Percentiles rank a stretch among this genome's conserved stretches.
These are phyloP conservation scores for Dermatophagoides farinae DNA, from an alignment of 1,140 invertebrate genomes.

Conservation along the genomic window DNA sequence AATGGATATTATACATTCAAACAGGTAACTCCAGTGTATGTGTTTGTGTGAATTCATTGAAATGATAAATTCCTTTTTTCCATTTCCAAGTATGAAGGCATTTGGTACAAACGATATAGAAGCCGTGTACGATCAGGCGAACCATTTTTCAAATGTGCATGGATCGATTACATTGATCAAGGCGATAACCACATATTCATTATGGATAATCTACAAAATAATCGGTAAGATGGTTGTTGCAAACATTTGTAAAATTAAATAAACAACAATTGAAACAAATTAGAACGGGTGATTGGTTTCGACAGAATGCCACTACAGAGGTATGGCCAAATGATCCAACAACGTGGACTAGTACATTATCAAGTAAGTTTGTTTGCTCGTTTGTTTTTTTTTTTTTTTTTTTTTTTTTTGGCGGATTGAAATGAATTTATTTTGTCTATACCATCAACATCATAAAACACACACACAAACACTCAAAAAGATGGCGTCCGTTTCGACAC, in stretches of 20 bases:
- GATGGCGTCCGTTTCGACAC: slow-evolving; percentile 7
- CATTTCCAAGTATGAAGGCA: neutral
- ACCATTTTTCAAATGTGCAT: slow-evolving; percentile 9
- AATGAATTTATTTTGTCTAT: no score
- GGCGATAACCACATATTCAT: neutral
- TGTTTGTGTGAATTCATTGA: neutral
- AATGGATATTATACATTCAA: neutral
- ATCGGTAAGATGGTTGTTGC: neutral
- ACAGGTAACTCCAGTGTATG: neutral
- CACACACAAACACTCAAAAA: neutral
- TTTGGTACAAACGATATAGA: slow-evolving; percentile 7
- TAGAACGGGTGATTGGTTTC: slow-evolving; percentile 1
- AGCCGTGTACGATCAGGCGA: neutral
- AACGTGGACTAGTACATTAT: neutral
- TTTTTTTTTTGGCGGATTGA: no score
- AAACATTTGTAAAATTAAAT: neutral
- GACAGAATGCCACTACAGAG: slow-evolving; percentile 1
- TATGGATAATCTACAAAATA: slow-evolving; percentile 7
- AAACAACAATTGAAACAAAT: neutral
- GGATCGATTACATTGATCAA: slow-evolving; percentile 8
- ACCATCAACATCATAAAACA: neutral
- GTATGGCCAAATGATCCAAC: slow-evolving; percentile 6
- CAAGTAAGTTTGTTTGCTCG: neutral
- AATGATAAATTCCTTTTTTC: neutral
- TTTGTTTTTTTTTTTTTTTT: no score